phyloP scores from a whole-genome alignment of 2,113 vertebrate genomes.

The Sebastes fasciatus region DNA sequence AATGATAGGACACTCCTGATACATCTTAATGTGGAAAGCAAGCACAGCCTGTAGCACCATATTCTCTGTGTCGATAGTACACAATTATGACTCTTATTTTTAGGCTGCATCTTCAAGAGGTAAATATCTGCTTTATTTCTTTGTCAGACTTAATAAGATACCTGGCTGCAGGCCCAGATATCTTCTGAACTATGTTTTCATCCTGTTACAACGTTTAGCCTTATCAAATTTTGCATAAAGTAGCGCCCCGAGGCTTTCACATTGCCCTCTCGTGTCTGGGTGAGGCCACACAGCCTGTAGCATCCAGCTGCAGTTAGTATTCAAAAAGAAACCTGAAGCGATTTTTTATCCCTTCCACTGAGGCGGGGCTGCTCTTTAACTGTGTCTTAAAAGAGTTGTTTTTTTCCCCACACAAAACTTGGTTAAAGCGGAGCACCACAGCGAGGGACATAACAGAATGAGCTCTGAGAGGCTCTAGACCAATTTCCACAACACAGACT shows the following conservation, averaged over 20 bases:
- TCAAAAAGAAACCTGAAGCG: constrained; percentile 16
- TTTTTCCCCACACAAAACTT: neutral
- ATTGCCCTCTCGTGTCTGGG: constrained; percentile 16
- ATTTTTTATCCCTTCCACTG: constrained; percentile 15
- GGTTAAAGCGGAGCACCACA: constrained; percentile 31
- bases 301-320: neutral
- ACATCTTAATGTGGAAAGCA: constrained; percentile 36
- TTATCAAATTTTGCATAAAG: neutral
- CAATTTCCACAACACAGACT: constrained; percentile 48
- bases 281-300: neutral
- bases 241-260: neutral
- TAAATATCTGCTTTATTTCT: constrained; percentile 24
- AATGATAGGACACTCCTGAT: constrained; percentile 21
- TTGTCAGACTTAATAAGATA: constrained; percentile 17
- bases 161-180: constrained; percentile 16
- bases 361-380: constrained; percentile 2
- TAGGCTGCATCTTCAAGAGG: neutral
- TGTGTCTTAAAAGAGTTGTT: constrained; percentile 16
- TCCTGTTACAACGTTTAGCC: constrained; percentile 16
- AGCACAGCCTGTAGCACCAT: neutral
- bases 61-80: neutral
- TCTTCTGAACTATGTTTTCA: constrained; percentile 32
- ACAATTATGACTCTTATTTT: constrained; percentile 15
- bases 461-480: constrained; percentile 32
- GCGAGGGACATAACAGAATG: constrained; percentile 19